Conservation (phyloP, 1,140 invertebrate species). For the Caenorhabditis inopinata region DNA sequence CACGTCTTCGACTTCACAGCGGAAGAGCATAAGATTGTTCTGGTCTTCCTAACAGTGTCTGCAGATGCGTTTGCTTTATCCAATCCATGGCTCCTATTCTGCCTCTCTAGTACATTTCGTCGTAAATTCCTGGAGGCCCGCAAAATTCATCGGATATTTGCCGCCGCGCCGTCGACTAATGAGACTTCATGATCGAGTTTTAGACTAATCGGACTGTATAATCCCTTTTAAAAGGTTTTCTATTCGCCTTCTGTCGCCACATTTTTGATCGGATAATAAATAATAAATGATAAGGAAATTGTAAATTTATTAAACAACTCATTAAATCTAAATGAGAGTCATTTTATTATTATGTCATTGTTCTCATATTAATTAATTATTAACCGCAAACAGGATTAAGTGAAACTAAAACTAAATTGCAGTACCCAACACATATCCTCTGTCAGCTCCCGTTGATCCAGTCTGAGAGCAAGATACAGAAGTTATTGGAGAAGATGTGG, state of each 20-base stretch:
- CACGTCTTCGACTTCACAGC: constrained; percentile 6
- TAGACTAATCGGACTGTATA: not conserved
- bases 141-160: not conserved
- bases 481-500: not conserved
- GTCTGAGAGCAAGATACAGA: constrained; percentile 16
- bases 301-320: too few species aligned
- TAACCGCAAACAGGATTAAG: not conserved
- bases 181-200: constrained; percentile 5
- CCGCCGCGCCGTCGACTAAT: not conserved
- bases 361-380: not conserved
- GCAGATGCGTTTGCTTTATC: constrained; percentile 4
- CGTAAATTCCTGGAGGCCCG: not conserved
- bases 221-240: too few species aligned
- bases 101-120: constrained; percentile 1
- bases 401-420: not conserved
- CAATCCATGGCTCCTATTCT: not conserved
- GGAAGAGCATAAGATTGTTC: not conserved
- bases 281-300: too few species aligned
- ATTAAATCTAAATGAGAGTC: constrained; percentile 20
- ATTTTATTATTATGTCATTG: constrained; percentile 4
- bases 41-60: not conserved
- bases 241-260: too few species aligned
- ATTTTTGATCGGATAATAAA: too few species aligned
- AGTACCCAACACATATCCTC: constrained; percentile 26
- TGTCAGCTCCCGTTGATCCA: not conserved